Evolutionary conservation across 2,888 invertebrate species (phyloP), one percentile per base, ranked within the genome.

Genomic region (Brachynemurus nebulosus): DNA sequence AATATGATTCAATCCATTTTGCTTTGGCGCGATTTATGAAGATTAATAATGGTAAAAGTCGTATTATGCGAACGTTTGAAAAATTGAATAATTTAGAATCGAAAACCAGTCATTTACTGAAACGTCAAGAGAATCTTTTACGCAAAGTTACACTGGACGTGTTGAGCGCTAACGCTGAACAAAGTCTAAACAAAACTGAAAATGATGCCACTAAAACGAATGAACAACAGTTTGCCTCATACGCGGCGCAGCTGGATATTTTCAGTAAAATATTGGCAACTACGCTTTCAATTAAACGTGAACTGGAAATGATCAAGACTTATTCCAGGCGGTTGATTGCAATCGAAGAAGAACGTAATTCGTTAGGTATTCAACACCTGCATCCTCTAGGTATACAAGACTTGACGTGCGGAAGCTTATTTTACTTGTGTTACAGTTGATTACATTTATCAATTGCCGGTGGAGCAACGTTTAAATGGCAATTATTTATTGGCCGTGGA

Each of bases 341-440:
- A 2, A 48, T 59, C 23, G 61, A 61, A 50, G 59, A 61, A 34
- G 60, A 61, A 48, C 47, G 59, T 30, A 61, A 60, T 45, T 39
- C 48, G 17, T 53, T 59, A 50, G 58, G 59, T 57, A 46, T 11
- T 14, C 3, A n/a, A 21, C 8, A 3, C 17, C 17, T 9, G 12
- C 19, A 38, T 4, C 19, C 18, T 38, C 9, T 16, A 38, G 12
- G 11, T 23, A 7, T 25, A 2, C n/a, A 23, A 40, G 16, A 4
- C 36, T 2, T 19, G 4, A 23, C 12, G 25, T 23, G 25, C n/a
- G 12, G 2, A 20, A 7, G 11, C 7, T 23, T 9, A 40, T 4
- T 11, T 25, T 7, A 23, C 19, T 11, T 33, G 8, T 23, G 19
- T 53, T 51, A 44, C 48, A 55, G 59, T 57, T 8, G 60, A 60